Evolutionary conservation across 2,888 invertebrate genomes (phyloP), one percentile per base, ranked within the genome.

Genomic region (Adineta ricciae): DNA sequence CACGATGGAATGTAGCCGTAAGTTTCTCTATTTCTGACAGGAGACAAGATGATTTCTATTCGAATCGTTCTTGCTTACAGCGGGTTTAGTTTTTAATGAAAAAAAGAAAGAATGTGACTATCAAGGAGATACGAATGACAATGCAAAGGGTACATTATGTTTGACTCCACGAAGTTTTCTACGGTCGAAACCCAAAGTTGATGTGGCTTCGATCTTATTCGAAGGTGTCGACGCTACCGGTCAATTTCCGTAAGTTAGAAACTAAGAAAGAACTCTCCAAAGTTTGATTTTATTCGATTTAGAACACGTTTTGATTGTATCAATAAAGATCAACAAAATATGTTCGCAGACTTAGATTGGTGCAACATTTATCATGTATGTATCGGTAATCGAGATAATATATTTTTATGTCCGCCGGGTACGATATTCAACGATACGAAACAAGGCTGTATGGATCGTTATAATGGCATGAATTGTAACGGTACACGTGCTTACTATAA

Each of bases 311-410:
- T 86, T 72, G 56, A 64, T 36, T 86, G 86, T 72, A 38, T 52
- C 9, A 84, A 86, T 78, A 84, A 86, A 52, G 82, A 84, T 41
- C 83, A 84, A 38, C 82, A 84, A 82, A 38, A 64, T 32, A 49
- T 86, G 83, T 64, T 84, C 32, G 38, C 50, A 19, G 86, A 86
- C 16, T 32, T 56, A 27, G 86, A 86, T 83, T 86, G 86, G 86
- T 86, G 86, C 41, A 86, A 86, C 41, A 84, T 86, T n/a, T 86
- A 86, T 83, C 86, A 86, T 84, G 84, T 84, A 27, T 86, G 86
- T 52, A 83, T 83, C 49, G 85, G 85, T 56, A 78, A 64, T 24
- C 73, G 84, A 32, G 86, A 86, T 50, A 86, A 86, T 84, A 86
- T 86, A 54, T 86, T 84, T 73, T 84, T 86, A 52, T 86, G 86